Evolutionary conservation across 2,888 invertebrate species (phyloP), one percentile per base, ranked within the genome.

Genomic region (Rhagium mordax): DNA sequence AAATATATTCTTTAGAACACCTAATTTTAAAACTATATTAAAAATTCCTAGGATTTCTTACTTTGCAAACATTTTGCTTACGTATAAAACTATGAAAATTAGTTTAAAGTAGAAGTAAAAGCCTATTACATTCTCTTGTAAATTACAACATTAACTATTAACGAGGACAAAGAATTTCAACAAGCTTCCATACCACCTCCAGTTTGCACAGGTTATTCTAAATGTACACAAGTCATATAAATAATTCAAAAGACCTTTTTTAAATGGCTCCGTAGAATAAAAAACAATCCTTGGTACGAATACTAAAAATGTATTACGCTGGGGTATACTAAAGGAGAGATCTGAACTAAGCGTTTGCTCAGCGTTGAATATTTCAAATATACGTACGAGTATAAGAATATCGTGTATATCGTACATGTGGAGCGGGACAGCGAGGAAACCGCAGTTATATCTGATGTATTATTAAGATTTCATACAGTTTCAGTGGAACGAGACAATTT

Each of bases 261-360:
- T 70, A 74, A 76, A 74, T 76, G 72, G 76, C 76, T 72, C 59
- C 70, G 47, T 64, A 57, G 71, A 76, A 70, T 70, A 74, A 65
- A 73, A 64, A 76, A 73, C 71, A 74, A 74, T 74, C 76, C 74
- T 76, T 68, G 76, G 65, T 76, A 76, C 64, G 76, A 72, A 74
- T 74, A 70, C 76, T 76, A 76, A 76, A 76, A 76, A 70, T 76
- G 72, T 76, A 76, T 74, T 76, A 74, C 74, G 60, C 67, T 47
- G 20, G 74, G 73, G 74, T 74, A 66, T 70, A 61, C 70, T 72
- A 67, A 62, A 59, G 65, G 55, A 71, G 76, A 65, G 72, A 74
- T 76, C 72, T 74, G 65, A 74, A 74, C 70, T 48, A 70, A 71
- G 76, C 76, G 72, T 74, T 76, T 76, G 74, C 74, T 74, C 70